These are phyloP conservation scores for Telmatherina bonti DNA, from an alignment of 2,797 vertebrate species.

Conservation along the genomic window DNA sequence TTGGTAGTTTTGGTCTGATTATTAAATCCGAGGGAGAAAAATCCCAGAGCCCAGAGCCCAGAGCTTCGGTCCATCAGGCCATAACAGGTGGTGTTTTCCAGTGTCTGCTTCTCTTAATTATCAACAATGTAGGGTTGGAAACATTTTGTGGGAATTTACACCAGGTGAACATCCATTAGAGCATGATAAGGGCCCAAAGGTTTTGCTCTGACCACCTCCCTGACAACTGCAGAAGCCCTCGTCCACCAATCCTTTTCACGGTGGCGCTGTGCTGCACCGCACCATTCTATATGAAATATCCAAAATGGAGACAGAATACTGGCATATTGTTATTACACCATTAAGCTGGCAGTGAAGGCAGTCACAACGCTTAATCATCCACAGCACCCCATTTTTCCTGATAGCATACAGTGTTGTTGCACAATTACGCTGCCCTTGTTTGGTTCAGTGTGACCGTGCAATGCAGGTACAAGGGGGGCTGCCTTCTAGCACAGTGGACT, in stretches of 20 bases:
- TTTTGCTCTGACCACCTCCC: constrained; percentile 49
- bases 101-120: constrained; percentile 84
- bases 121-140: constrained; percentile 71
- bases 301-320: not conserved
- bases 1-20: constrained; percentile 57
- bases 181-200: constrained; percentile 78
- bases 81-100: constrained; percentile 84
- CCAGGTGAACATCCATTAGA: constrained; percentile 79
- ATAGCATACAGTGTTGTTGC: not conserved
- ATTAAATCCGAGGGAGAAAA: constrained; percentile 55
- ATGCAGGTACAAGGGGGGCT: not conserved
- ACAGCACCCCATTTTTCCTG: not conserved
- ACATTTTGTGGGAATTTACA: constrained; percentile 69
- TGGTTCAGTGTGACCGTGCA: not conserved
- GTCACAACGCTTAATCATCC: constrained; percentile 8
- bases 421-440: constrained; percentile 5
- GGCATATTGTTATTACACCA: not conserved
- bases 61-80: constrained; percentile 67
- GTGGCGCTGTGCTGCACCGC: not conserved
- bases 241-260: not conserved
- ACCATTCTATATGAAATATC: constrained; percentile 8
- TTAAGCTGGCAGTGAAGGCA: not conserved
- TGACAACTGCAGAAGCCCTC: not conserved
- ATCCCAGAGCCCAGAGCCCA: constrained; percentile 48
- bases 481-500: not conserved